Evolutionary conservation across 2,113 vertebrate genomes (phyloP), one percentile per base, ranked within the genome.

Genomic region (Martes martes): DNA sequence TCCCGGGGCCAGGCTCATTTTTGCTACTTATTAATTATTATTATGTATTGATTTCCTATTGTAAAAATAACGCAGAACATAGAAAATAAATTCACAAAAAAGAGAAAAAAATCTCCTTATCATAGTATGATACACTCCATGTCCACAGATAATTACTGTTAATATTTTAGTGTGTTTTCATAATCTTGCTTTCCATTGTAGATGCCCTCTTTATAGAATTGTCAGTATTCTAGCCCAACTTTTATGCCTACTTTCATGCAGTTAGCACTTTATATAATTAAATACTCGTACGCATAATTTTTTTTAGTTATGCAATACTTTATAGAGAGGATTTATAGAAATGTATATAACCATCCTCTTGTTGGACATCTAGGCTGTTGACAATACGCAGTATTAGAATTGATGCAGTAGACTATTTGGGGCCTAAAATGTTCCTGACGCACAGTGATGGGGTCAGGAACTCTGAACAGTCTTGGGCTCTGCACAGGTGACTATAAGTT

Each of bases 1-100:
- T 9, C 0, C 16, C 3, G 31, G 50, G 1, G 8, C 47, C 59
- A 8, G 24, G 18, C 1, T 52, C 31, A 28, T 31, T 47, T 15
- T 26, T 11, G 45, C 36, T 14, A 14, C 33, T 23, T 61, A 3
- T 52, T n/a, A 76, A 61, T 61, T 18, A 11, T 57, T 39, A 33
- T 65, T 65, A 33, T 55, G 33, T 47, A 28, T n/a, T 50, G n/a
- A 9, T 52, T 78, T 45, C 10, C 26, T 10, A 11, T 33, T 82
- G 7, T 86, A 61, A 78, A 71, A 85, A 31, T 84, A 76, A 47
- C 52, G 57, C 19, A 59, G 23, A 39, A 13, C 11, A 36, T 2
- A 79, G 36, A 45, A n/a, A 74, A 74, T 39, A 91, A 33, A 4
- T n/a, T 24, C 21, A 11, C 65, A n/a, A 10, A 52, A 36, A 2